Evolutionary conservation across 2,113 vertebrate species (phyloP).

Genomic region (Epinephelus moara): DNA sequence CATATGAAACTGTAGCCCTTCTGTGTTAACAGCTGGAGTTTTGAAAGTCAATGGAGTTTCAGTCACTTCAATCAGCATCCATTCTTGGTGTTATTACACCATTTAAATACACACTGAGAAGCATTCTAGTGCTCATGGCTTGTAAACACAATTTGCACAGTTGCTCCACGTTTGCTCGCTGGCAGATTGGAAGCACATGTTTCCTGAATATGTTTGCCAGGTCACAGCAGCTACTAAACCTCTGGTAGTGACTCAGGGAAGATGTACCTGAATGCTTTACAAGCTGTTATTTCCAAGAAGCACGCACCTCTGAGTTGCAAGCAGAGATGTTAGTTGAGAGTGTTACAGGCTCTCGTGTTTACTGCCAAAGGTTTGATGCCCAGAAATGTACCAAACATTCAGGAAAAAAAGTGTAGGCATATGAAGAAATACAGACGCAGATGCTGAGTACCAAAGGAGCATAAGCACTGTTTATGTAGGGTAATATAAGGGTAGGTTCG

Average conservation of each 20-base stretch:
- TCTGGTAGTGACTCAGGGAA: conserved; percentile 6
- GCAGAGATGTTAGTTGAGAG: background rate
- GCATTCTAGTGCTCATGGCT: conserved; percentile 34
- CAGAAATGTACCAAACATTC: background rate
- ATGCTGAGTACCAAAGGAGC: background rate
- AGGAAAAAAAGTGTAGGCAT: background rate
- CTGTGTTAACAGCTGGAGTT: conserved; percentile 52
- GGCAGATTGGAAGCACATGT: conserved; percentile 35
- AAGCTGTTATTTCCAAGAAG: conserved; percentile 31
- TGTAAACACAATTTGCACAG: conserved; percentile 55
- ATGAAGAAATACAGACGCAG: background rate
- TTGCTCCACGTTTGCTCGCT: conserved; percentile 30
- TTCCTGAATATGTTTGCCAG: conserved; percentile 42
- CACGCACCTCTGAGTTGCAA: background rate
- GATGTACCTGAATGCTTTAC: conserved; percentile 14
- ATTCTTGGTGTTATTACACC: conserved; percentile 3
- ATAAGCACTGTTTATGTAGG: background rate
- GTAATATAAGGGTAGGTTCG: background rate
- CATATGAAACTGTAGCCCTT: conserved; percentile 9
- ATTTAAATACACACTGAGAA: conserved; percentile 47
- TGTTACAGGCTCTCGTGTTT: conserved; percentile 2
- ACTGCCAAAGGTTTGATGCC: background rate
- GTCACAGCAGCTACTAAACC: conserved; percentile 33
- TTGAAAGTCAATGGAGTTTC: conserved; percentile 42
- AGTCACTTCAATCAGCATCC: conserved; percentile 46